Percentiles rank a stretch among this genome's conserved stretches.
phyloP scores from a whole-genome alignment of 2,113 vertebrate species.

The Eurypyga helias region DNA sequence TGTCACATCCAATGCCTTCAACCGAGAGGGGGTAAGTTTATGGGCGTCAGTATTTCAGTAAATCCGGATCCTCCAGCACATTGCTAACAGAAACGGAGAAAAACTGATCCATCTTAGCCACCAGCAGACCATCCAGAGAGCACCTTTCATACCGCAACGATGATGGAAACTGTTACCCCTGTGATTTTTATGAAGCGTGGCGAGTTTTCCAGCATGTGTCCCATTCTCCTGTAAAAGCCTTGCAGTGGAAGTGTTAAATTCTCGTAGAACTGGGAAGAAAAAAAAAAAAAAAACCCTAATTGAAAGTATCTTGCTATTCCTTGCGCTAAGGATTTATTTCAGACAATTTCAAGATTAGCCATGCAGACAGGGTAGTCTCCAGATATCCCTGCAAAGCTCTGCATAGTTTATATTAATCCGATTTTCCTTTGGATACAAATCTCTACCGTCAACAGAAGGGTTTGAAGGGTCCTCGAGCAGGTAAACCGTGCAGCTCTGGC shows the following conservation, averaged over 20 bases:
- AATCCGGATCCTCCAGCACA: conserved; percentile 50
- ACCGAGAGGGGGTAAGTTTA: conserved; percentile 40
- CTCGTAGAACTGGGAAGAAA: not conserved
- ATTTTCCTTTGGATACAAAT: conserved; percentile 56
- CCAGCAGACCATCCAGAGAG: conserved; percentile 44
- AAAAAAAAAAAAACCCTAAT: not conserved
- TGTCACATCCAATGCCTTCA: conserved; percentile 59
- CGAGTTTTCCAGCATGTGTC: not conserved
- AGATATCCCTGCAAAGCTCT: conserved; percentile 40
- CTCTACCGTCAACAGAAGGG: conserved; percentile 26
- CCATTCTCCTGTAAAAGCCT: not conserved
- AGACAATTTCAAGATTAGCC: conserved; percentile 62
- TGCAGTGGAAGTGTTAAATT: conserved; percentile 25
- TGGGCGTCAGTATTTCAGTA: conserved; percentile 23
- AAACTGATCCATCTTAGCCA: conserved; percentile 52
- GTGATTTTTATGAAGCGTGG: not conserved
- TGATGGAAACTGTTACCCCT: conserved; percentile 43
- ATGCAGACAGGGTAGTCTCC: conserved; percentile 62
- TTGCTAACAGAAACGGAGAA: not conserved
- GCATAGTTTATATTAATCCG: conserved; percentile 61
- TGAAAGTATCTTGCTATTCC: conserved; percentile 42
- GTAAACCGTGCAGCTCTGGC: conserved; percentile 45
- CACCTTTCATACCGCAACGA: conserved; percentile 53
- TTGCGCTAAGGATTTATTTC: conserved; percentile 47
- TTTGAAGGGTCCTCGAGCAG: conserved; percentile 49